Conservation (phyloP, 2,888 invertebrate genomes). For the Caradrina clavipalpis region DNA sequence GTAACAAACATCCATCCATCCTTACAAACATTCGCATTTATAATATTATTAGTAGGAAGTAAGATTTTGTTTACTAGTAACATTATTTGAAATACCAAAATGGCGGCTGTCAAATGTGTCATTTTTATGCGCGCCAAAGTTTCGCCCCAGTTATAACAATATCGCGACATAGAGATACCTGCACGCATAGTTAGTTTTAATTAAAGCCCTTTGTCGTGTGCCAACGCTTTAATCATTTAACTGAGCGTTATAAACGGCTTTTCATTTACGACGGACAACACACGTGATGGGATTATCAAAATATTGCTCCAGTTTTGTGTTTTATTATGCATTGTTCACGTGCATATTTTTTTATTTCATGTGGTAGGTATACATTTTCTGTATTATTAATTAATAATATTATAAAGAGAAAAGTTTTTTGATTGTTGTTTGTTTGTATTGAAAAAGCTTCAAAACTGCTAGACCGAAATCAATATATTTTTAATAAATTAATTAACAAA, state of each 20-base stretch:
- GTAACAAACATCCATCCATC: too few relatives aligned
- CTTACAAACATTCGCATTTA: too few relatives aligned
- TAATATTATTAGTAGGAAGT: too few relatives aligned
- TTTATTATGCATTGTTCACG: not conserved
- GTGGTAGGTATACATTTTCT: too few relatives aligned
- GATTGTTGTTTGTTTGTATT: too few relatives aligned
- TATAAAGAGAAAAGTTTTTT: too few relatives aligned
- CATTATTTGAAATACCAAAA: constrained; percentile 38
- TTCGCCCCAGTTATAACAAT: constrained; percentile 38
- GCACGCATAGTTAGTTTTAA: constrained; percentile 59
- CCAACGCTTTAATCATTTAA: constrained; percentile 50
- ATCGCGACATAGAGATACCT: constrained; percentile 49
- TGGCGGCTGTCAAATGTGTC: constrained; percentile 46
- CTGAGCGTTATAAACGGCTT: constrained; percentile 48
- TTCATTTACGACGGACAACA: constrained; percentile 38
- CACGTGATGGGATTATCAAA: constrained; percentile 26
- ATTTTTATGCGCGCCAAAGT: constrained; percentile 51
- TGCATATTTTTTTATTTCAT: constrained; percentile 4
- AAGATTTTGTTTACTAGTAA: constrained; percentile 1
- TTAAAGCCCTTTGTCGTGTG: constrained; percentile 60
- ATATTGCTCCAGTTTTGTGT: constrained; percentile 16
- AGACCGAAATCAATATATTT: too few relatives aligned
- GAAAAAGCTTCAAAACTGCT: too few relatives aligned
- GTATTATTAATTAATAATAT: too few relatives aligned
- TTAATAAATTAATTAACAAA: too few relatives aligned